Percentiles rank a stretch among this genome's conserved stretches.
These are phyloP conservation scores for Ciconia stormi DNA, from an alignment of 2,113 vertebrate genomes.

Conservation along the genomic window DNA sequence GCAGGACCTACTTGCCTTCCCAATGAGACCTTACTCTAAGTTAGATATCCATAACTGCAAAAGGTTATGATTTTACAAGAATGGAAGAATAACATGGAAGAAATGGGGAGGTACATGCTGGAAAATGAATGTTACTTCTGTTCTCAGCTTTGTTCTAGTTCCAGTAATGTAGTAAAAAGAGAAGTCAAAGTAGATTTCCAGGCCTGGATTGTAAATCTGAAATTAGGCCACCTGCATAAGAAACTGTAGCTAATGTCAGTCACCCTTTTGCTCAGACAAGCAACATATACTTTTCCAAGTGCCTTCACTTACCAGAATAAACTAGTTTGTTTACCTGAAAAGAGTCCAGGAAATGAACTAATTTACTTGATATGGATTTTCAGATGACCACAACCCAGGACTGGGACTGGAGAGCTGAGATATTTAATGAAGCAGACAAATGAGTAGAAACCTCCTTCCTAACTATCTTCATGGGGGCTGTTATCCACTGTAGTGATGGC, in stretches of 20 bases:
- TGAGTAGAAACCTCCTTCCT: neutral
- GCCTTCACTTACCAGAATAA: neutral
- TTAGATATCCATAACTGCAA: neutral
- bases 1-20: neutral
- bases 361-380: neutral
- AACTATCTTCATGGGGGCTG: neutral
- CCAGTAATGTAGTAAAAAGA: neutral
- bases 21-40: neutral
- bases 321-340: neutral
- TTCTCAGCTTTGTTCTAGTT: neutral
- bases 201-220: neutral
- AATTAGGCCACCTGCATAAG: neutral
- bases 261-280: neutral
- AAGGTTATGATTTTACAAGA: neutral
- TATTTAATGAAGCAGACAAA: neutral
- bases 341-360: neutral
- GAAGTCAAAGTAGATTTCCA: neutral
- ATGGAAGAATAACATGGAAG: neutral
- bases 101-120: neutral
- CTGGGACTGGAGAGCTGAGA: neutral
- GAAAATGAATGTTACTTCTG: neutral
- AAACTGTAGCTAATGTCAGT: neutral
- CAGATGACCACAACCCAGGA: neutral
- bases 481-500: neutral
- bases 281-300: neutral